Evolutionary conservation across 2,113 vertebrate genomes (phyloP), one percentile per base, ranked within the genome.

Genomic region (Leptobrachium leishanense): DNA sequence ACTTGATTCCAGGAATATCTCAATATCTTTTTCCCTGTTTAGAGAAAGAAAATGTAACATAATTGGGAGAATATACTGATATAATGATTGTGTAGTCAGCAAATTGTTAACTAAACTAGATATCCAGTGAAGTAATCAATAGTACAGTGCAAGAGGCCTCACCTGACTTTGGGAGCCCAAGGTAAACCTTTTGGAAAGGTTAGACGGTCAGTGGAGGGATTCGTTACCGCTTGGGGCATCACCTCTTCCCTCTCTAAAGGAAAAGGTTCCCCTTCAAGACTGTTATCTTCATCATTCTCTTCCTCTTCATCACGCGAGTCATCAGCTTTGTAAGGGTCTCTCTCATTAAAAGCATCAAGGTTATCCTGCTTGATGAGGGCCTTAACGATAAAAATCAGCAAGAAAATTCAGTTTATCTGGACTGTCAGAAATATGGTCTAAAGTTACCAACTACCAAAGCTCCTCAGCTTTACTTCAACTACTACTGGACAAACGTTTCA

Each of bases 111-210:
- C 20, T 31, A 31, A 31, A 31, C 20, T 31, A 31, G 20, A 31
- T 31, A 31, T 31, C 20, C 20, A 31, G 20, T 31, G 20, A 31
- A 31, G 20, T 31, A 31, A 50, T 5, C 4, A 50, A 50, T 5
- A 50, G 46, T 50, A 50, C 46, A 50, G 11, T 59, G 55, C 3
- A 59, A 59, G 13, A 3, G 31, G 2, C 87, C 86, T 88, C 88
- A 99, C 98, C 98, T 95, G 91, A 99, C 98, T 90, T 99, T 99
- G 77, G 98, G 98, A 57, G 97, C 97, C 98, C 98, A 99, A 0
- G 98, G 98, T 43, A 99, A 91, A 5, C 98, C 98, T 84, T 97
- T 99, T 46, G 97, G 97, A 55, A 98, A 98, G 67, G 95, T 95
- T 57, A 98, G 91, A 69, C 96, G 92, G 83, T 98, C 98, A 0